phyloP scores from a whole-genome alignment of 1,140 invertebrate genomes.

The Heliconius melpomene region DNA sequence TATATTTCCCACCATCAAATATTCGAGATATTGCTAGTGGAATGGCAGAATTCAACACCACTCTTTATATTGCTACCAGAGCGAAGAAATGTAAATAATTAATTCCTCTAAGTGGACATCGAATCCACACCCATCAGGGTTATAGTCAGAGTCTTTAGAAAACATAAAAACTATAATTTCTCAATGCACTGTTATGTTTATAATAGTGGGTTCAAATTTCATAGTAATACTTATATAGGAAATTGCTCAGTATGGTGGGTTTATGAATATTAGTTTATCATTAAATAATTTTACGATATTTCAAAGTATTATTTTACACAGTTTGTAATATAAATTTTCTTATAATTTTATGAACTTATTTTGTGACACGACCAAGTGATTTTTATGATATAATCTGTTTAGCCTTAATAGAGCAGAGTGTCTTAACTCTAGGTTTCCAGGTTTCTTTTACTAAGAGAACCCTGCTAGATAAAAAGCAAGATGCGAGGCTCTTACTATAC shows the following conservation, averaged over 20 bases:
- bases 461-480: too few relatives aligned
- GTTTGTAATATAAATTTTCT: not conserved
- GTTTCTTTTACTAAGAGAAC: too few relatives aligned
- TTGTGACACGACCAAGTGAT: not conserved
- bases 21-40: too few relatives aligned
- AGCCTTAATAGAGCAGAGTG: too few relatives aligned
- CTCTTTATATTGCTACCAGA: too few relatives aligned
- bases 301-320: not conserved
- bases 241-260: not conserved
- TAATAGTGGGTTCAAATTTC: constrained; percentile 1
- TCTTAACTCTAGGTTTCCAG: too few relatives aligned
- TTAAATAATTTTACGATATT: not conserved
- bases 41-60: too few relatives aligned
- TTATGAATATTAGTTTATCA: not conserved
- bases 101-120: too few relatives aligned
- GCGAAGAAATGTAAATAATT: too few relatives aligned
- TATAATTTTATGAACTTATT: not conserved
- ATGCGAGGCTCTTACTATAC: too few relatives aligned
- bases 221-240: not conserved
- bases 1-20: too few relatives aligned
- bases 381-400: not conserved
- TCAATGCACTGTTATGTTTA: not conserved
- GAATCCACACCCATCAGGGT: too few relatives aligned
- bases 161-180: not conserved
- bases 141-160: not conserved